phyloP scores from a whole-genome alignment of 2,888 invertebrate genomes.

The Lepidochitona cinerea region DNA sequence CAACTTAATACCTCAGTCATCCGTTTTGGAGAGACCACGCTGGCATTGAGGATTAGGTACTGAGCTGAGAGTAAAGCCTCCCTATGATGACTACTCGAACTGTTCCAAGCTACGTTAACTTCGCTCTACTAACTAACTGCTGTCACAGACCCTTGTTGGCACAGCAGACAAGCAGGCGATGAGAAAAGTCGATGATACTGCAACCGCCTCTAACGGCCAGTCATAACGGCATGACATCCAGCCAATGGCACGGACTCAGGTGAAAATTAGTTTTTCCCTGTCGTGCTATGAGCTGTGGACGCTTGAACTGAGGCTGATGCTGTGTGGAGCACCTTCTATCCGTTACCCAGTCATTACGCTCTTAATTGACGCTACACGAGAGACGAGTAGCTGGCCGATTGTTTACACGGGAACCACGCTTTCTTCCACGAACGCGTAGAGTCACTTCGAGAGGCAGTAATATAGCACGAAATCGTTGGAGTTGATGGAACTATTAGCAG shows the following conservation, averaged over 20 bases:
- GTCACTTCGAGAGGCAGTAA: not conserved
- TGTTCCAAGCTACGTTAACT: not conserved
- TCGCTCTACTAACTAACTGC: too few species aligned
- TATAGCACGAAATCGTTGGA: not conserved
- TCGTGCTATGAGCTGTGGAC: not conserved
- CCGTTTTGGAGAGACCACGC: not conserved
- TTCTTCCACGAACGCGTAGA: too few species aligned
- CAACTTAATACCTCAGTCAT: not conserved
- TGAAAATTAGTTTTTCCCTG: conserved; percentile 3
- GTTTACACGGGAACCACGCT: not conserved
- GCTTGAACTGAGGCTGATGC: not conserved
- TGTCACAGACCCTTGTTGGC: too few species aligned
- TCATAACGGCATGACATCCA: not conserved
- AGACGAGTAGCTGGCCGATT: not conserved
- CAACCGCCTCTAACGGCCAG: not conserved
- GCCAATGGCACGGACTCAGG: not conserved
- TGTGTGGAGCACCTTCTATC: not conserved
- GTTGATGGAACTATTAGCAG: not conserved
- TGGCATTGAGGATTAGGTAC: not conserved
- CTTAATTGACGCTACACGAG: conserved; percentile 8
- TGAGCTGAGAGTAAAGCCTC: not conserved
- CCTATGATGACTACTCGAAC: not conserved
- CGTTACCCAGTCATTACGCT: not conserved
- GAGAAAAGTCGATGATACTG: not conserved
- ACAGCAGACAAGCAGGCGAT: not conserved